Base-by-base conservation (phyloP, 2,888 invertebrate genomes). In the Anticlea derivata region DNA sequence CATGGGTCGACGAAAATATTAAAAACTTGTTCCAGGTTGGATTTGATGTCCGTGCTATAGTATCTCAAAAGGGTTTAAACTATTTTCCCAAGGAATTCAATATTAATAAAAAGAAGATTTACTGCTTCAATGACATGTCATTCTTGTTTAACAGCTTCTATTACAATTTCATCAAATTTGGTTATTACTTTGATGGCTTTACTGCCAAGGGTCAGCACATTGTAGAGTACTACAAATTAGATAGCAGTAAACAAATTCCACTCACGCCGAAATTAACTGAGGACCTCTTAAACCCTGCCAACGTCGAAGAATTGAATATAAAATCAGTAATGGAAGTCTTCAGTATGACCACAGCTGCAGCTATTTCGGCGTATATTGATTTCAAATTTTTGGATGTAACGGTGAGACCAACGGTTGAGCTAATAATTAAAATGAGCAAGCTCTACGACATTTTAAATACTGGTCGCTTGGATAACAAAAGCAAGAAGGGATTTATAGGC, bases 341-440 rank as follows among this genome's bases (percentile, higher is more conserved):
- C 23, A 55, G 35, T 27, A 30, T 38, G 26, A 29, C 37, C n/a
- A 54, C 53, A 8, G 60, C 58, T n/a, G 50, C 55, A 35, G 58
- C 55, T 40, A 55, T 60, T 30, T 47, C 55, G 13, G 37, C 39
- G 0, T 55, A 53, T 30, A 51, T 53, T 11, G 49, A 55, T 22
- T 43, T 44, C 8, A 10, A 33, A 2, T 10, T 22, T 7, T 35
- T 60, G 35, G 39, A 49, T 2, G 3, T 13, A 44, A 24, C 40
- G 12, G 57, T 57, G 17, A 13, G 7, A 29, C 1, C 13, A 12
- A 57, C 60, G 0, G 47, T 55, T 10, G 2, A 22, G 5, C 12
- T 60, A 8, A 50, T 57, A 11, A 48, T n/a, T 10, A 50, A 44
- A 34, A 48, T 60, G 27, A 57, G 45, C 11, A 35, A 31, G 13